Base-by-base conservation (phyloP, 2,888 invertebrate species). In the Ormyrus nitidulus region DNA sequence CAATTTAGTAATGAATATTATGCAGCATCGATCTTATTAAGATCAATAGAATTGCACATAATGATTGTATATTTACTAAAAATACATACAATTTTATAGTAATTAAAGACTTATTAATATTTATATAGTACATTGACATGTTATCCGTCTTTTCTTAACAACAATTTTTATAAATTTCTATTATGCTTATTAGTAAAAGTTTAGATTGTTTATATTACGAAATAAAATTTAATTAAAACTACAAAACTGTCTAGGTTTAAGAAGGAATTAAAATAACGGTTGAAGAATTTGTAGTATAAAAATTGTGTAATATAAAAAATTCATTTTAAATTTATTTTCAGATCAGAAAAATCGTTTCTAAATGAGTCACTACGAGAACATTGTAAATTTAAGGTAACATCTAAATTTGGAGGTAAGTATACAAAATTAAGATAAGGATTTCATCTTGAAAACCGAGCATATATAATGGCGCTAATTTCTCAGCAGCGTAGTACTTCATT, bases 291-390 rank as follows among this genome's bases (percentile, higher is more conserved):
- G 6, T 6, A 13, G n/a, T 44, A 54, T 68, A 0, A 11, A 59
- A 44, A n/a, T 73, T 73, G 8, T 73, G 11, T 46, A 6, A 7
- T 56, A 11, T 6, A 51, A 62, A 61, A 13, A 11, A 53, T 58
- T 34, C 4, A 46, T 46, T 34, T 44, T 54, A 0, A 34, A 34
- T 34, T 34, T 34, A 34, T 34, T 34, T 34, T 34, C 34, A 34
- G 34, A 34, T 34, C 34, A 34, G 34, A 34, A 34, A 34, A 34
- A 34, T 34, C 34, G 34, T 51, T 58, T 48, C 13, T 44, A 34
- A 34, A 78, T 84, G 82, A 83, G 80, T 84, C 83, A 85, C 72
- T 80, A 74, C 56, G 68, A 84, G 54, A 84, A 84, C 76, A 82
- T 61, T 77, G 66, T 85, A 85, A 85, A 85, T 84, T 83, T 71